Conservation (phyloP, 1,140 invertebrate species). For the Bombus pascuorum region DNA sequence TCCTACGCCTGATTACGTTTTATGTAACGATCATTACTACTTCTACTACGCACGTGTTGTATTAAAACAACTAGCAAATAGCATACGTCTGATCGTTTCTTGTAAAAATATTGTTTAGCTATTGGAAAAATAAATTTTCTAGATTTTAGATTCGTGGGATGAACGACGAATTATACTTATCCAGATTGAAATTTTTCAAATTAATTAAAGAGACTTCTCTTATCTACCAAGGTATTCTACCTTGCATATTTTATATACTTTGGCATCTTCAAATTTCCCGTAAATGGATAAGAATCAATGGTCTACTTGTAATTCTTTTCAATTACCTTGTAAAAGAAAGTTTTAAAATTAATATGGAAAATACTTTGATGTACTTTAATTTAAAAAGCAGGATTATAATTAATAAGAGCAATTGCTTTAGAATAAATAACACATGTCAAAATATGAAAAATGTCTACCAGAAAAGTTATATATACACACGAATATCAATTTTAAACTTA, state of each 20-base stretch:
- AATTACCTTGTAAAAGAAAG: neutral
- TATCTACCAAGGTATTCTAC: too few relatives aligned
- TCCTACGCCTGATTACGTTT: conserved; percentile 6
- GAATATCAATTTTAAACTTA: too few relatives aligned
- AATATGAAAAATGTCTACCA: too few relatives aligned
- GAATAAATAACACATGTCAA: too few relatives aligned
- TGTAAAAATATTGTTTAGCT: neutral
- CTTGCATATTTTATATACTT: neutral
- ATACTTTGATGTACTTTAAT: too few relatives aligned
- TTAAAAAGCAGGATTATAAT: too few relatives aligned
- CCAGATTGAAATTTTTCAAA: too few relatives aligned
- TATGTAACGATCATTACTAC: neutral
- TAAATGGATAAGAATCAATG: neutral
- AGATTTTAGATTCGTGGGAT: neutral
- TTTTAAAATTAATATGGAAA: too few relatives aligned
- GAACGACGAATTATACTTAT: too few relatives aligned
- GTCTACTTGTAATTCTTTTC: neutral
- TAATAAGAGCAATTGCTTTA: too few relatives aligned
- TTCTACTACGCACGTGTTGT: neutral
- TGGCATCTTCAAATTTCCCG: neutral
- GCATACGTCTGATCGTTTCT: neutral
- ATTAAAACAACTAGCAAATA: neutral
- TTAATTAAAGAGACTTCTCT: too few relatives aligned
- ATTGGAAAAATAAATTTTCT: neutral
- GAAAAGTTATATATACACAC: too few relatives aligned